Evolutionary conservation across 2,888 invertebrate genomes (phyloP).

Genomic region (Brachypterus glaber): DNA sequence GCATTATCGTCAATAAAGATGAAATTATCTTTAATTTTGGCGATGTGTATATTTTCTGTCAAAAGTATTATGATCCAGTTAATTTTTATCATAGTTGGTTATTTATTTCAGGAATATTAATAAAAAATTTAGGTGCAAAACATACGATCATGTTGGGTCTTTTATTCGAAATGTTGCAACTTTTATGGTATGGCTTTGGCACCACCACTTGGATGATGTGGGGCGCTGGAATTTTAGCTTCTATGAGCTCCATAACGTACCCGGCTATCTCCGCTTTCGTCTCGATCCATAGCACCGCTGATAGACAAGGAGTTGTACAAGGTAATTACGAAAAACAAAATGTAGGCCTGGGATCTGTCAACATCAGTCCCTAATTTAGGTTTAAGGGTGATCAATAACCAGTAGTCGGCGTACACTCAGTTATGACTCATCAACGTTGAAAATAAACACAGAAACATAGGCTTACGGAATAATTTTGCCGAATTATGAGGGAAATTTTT

Average conservation of each 20-base stretch:
- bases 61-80: conserved; percentile 7
- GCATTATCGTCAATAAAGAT: no score
- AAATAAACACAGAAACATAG: no score
- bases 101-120: conserved; percentile 39
- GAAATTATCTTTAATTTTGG: no score
- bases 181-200: conserved; percentile 96
- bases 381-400: no score
- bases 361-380: no score
- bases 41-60: conserved; percentile 1
- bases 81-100: background rate
- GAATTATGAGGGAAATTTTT: no score
- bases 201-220: conserved; percentile 99
- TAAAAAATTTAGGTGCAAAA: conserved; percentile 80
- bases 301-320: conserved; percentile 73
- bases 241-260: conserved; percentile 93
- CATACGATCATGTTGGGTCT: conserved; percentile 96
- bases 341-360: no score
- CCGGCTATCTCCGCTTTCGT: conserved; percentile 98
- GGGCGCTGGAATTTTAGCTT: conserved; percentile 94
- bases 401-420: no score
- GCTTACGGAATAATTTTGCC: no score
- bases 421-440: no score
- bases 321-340: no score
- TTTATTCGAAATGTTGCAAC: conserved; percentile 91
- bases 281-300: conserved; percentile 94